A percentile compares a stretch with the other conserved stretches of the same genome.
These are phyloP conservation scores for Octodonta nipae DNA, from an alignment of 2,888 invertebrate species.

Conservation along the genomic window DNA sequence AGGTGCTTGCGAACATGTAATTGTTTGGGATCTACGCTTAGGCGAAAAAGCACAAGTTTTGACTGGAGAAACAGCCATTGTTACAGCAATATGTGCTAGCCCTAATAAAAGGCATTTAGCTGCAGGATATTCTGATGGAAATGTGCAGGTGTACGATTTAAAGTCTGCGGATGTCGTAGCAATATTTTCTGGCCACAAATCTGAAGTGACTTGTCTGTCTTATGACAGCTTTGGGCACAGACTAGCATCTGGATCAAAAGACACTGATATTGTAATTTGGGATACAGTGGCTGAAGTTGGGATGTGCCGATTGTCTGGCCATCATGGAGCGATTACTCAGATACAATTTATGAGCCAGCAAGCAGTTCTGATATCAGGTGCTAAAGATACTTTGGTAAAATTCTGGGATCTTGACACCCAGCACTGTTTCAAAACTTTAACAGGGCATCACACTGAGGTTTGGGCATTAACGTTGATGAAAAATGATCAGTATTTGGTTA, in stretches of 20 bases:
- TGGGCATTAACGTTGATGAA: conserved; percentile 73
- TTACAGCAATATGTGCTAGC: conserved; percentile 61
- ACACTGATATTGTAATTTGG: conserved; percentile 88
- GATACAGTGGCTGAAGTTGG: conserved; percentile 88
- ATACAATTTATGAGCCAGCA: conserved; percentile 57
- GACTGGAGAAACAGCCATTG: conserved; percentile 67
- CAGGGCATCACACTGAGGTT: conserved; percentile 78
- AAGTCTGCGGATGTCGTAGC: conserved; percentile 56
- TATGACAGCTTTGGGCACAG: conserved; percentile 75
- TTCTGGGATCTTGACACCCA: conserved; percentile 95
- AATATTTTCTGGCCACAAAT: conserved; percentile 72
- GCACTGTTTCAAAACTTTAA: conserved; percentile 88
- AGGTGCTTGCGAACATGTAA: conserved; percentile 87
- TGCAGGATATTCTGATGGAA: conserved; percentile 84
- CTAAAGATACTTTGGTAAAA: conserved; percentile 89
- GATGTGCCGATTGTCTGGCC: conserved; percentile 76
- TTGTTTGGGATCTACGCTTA: conserved; percentile 85
- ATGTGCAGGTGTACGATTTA: conserved; percentile 70
- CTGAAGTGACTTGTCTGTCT: conserved; percentile 65
- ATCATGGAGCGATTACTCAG: conserved; percentile 81
- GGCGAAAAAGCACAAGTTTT: conserved; percentile 68
- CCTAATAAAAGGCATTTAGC: conserved; percentile 70
- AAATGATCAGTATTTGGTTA: conserved; percentile 70
- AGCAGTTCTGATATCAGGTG: conserved; percentile 62
- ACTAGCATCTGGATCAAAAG: conserved; percentile 81